A percentile compares a stretch with the other conserved stretches of the same genome.
phyloP scores from a whole-genome alignment of 2,888 invertebrate species.

The Bembecia ichneumoniformis region DNA sequence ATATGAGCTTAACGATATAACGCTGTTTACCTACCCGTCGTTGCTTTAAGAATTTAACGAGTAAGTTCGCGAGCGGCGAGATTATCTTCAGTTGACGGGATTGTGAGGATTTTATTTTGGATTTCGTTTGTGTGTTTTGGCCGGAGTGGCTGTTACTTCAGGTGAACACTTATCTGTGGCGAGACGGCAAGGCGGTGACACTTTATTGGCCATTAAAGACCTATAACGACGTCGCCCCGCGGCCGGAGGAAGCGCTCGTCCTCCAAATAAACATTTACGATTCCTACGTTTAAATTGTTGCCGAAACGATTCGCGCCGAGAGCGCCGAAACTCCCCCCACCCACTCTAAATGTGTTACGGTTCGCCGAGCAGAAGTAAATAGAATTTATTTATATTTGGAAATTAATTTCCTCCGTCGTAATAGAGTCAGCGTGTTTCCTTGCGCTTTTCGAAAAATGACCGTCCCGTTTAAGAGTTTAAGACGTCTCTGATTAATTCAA shows the following conservation, averaged over 20 bases:
- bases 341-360: slow-evolving; percentile 53
- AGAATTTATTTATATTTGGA: slow-evolving; percentile 65
- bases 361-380: slow-evolving; percentile 60
- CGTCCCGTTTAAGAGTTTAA: slow-evolving; percentile 19
- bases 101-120: background rate
- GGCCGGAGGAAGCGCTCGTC: slow-evolving; percentile 23
- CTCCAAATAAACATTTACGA: slow-evolving; percentile 67
- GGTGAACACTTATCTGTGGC: slow-evolving; percentile 51
- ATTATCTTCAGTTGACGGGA: background rate
- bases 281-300: slow-evolving; percentile 61
- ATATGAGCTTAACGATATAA: too few relatives aligned
- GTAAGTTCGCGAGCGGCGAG: background rate
- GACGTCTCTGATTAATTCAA: background rate
- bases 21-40: background rate
- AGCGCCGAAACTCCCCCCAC: slow-evolving; percentile 38
- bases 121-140: background rate
- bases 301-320: slow-evolving; percentile 56
- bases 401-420: slow-evolving; percentile 55
- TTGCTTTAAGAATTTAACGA: background rate
- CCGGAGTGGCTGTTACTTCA: slow-evolving; percentile 18
- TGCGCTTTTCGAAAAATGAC: slow-evolving; percentile 36
- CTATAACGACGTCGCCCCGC: slow-evolving; percentile 58
- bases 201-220: slow-evolving; percentile 66
- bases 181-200: slow-evolving; percentile 47
- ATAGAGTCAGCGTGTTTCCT: slow-evolving; percentile 41